Evolutionary conservation across 2,888 invertebrate genomes (phyloP).

Genomic region (Hirtodrosophila confusa): DNA sequence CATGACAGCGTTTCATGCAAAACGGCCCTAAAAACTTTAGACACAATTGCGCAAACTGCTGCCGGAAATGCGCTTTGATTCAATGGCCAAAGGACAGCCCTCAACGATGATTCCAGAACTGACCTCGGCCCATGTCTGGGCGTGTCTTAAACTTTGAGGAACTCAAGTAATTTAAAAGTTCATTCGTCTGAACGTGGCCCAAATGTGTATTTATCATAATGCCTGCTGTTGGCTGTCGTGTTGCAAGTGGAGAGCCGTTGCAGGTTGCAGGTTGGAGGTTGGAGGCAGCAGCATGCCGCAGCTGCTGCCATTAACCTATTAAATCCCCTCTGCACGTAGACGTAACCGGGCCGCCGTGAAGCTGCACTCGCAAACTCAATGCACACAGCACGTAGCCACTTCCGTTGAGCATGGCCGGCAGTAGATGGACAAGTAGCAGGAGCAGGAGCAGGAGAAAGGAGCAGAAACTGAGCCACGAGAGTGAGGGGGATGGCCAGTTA

Average conservation of each 20-base stretch:
- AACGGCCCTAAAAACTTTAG: slow-evolving; percentile 45
- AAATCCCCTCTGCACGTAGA: slow-evolving; percentile 65
- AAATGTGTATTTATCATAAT: slow-evolving; percentile 77
- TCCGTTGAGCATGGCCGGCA: slow-evolving; percentile 50
- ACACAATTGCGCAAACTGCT: slow-evolving; percentile 69
- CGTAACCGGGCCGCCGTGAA: slow-evolving; percentile 44
- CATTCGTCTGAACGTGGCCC: slow-evolving; percentile 54
- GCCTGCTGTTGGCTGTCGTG: slow-evolving; percentile 44
- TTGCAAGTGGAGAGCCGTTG: slow-evolving; percentile 7
- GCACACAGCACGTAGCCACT: slow-evolving; percentile 73
- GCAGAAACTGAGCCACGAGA: background rate
- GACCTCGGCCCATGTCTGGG: slow-evolving; percentile 21
- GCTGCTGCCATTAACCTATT: slow-evolving; percentile 72
- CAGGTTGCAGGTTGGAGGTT: background rate
- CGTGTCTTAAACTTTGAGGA: slow-evolving; percentile 27
- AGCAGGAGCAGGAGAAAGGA: slow-evolving; percentile 15
- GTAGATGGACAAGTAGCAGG: slow-evolving; percentile 12
- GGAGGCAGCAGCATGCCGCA: slow-evolving; percentile 22
- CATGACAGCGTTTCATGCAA: slow-evolving; percentile 50
- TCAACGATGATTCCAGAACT: slow-evolving; percentile 10
- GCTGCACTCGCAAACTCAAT: slow-evolving; percentile 48
- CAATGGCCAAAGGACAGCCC: slow-evolving; percentile 54
- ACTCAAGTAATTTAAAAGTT: slow-evolving; percentile 69
- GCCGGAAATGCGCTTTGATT: slow-evolving; percentile 67
- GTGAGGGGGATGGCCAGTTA: slow-evolving; percentile 25